A percentile compares a stretch with the other conserved stretches of the same genome.
These are phyloP conservation scores for Lissocephala sabroskyi DNA, from an alignment of 2,888 invertebrate species.

Conservation along the genomic window DNA sequence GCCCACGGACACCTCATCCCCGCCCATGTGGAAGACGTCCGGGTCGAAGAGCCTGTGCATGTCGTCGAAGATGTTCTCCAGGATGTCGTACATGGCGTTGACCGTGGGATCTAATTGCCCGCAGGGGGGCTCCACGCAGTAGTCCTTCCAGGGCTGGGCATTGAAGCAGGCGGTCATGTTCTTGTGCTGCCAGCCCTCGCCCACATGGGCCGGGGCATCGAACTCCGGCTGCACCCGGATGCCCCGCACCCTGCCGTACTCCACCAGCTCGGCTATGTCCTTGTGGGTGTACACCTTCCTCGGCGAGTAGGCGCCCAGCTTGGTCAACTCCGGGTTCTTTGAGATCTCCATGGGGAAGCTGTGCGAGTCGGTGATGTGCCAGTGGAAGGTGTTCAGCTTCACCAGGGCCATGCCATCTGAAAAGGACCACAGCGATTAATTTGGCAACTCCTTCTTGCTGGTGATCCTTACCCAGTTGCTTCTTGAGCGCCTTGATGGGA, in stretches of 20 bases:
- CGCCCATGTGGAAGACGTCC: conserved; percentile 91
- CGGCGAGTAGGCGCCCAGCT: conserved; percentile 85
- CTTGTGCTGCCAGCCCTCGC: conserved; percentile 87
- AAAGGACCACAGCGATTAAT: not conserved
- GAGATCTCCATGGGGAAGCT: conserved; percentile 91
- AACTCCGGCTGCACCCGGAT: conserved; percentile 92
- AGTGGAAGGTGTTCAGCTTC: conserved; percentile 94
- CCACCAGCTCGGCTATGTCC: conserved; percentile 76
- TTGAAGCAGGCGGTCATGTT: conserved; percentile 80
- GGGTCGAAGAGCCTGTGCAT: conserved; percentile 77
- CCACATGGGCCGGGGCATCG: conserved; percentile 92
- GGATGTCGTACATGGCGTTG: conserved; percentile 79
- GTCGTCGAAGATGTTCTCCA: conserved; percentile 82
- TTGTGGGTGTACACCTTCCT: conserved; percentile 78
- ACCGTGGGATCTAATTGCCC: conserved; percentile 86
- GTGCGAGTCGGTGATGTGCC: conserved; percentile 95
- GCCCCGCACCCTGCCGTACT: conserved; percentile 82
- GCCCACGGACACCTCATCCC: conserved; percentile 80
- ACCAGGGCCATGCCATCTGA: conserved; percentile 90
- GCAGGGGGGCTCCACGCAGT: conserved; percentile 88
- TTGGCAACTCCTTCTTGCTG: too few relatives aligned
- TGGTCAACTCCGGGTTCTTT: conserved; percentile 80
- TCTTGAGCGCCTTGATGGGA: conserved; percentile 80
- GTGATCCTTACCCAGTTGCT: conserved; percentile 81
- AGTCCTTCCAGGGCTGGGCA: conserved; percentile 82